Conservation (phyloP, 1,140 invertebrate genomes). For the Dendroctonus valens region DNA sequence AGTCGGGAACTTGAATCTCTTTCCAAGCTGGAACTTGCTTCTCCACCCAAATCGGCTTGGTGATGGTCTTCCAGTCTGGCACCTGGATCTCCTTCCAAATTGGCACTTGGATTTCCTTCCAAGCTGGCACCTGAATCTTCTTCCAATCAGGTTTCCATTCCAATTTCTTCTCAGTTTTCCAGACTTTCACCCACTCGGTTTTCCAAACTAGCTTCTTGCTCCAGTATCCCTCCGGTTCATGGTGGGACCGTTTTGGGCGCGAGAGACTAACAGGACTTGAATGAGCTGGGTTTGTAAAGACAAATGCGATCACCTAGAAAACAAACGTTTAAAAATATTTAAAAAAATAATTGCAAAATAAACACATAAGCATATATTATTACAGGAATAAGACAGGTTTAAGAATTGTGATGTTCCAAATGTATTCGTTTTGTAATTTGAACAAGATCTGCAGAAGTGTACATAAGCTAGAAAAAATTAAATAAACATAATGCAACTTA, state of each 20-base stretch:
- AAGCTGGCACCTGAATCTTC: conserved; percentile 62
- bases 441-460: too few relatives aligned
- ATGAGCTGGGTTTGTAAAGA: conserved; percentile 47
- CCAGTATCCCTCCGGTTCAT: conserved; percentile 63
- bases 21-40: conserved; percentile 64
- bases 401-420: too few relatives aligned
- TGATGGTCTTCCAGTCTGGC: conserved; percentile 62
- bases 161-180: conserved; percentile 61
- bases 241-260: conserved; percentile 47
- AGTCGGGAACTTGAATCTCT: conserved; percentile 63
- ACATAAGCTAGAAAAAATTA: too few relatives aligned
- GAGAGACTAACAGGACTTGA: conserved; percentile 53
- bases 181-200: conserved; percentile 60
- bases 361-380: too few relatives aligned
- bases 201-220: conserved; percentile 65
- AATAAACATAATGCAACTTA: too few relatives aligned
- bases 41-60: conserved; percentile 66
- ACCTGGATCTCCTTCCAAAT: conserved; percentile 59
- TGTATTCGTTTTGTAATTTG: too few relatives aligned
- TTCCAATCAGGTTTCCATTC: conserved; percentile 63
- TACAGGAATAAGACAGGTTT: too few relatives aligned
- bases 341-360: conserved; percentile 1
- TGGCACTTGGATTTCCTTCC: conserved; percentile 66
- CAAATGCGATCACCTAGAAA: conserved; percentile 52
- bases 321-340: conserved; percentile 13